Base-by-base conservation (phyloP, 2,888 invertebrate genomes). In the Camptogramma bilineatum region DNA sequence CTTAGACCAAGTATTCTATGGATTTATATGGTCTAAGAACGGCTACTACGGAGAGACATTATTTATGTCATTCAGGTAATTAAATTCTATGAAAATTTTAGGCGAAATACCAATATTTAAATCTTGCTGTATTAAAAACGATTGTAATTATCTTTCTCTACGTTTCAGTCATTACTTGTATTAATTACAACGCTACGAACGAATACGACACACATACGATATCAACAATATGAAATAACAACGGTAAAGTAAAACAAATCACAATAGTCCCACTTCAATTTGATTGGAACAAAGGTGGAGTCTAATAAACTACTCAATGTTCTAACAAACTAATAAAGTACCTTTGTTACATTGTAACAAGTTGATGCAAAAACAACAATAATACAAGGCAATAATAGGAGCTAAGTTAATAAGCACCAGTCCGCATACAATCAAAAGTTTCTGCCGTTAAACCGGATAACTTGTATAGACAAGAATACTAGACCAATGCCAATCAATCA, bases 381-480 rank as follows among this genome's bases (percentile, higher is more conserved):
- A 60, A 62, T 51, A 62, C 51, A 52, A 24, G 18, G 47, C 56
- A 56, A 57, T 55, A 61, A 60, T 62, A 52, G 52, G 24, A 61
- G 52, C 48, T 57, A 44, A 48, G 56, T 56, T 50, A 61, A 62
- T 61, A 57, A 65, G 53, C 57, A 50, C 48, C 39, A 55, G 39
- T 64, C 59, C 52, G 57, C 46, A 62, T 58, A 61, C 44, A 66
- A 66, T 65, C 53, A 65, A 57, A 57, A 66, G 34, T 66, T 61
- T 57, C 24, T 13, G 21, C 48, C 44, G 42, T 42, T 52, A 62
- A 47, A 17, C 55, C 51, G 34, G 31, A 64, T 42, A 64, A 52
- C 52, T 52, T 34, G 10, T 18, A 28, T 2, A 64, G 60, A 61
- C 48, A 47, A 58, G 48, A 18, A 1, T 5, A 17, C 9, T 52